Base-by-base conservation (phyloP, 2,797 vertebrate genomes). In the Otus scops region DNA sequence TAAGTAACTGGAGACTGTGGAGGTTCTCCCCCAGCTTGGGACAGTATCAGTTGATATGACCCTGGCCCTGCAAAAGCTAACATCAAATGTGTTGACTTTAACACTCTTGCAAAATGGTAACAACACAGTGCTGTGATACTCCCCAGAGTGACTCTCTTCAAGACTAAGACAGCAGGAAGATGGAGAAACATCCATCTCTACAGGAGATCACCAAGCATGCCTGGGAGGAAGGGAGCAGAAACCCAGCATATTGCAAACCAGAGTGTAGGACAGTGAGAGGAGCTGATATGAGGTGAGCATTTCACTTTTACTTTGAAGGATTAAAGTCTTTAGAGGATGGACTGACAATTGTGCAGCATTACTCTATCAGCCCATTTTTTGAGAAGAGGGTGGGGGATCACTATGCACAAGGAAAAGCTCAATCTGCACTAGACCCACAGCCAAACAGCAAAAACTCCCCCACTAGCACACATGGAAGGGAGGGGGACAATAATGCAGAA, bases 11-110 rank as follows among this genome's bases (percentile, higher is more conserved):
- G 57, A 86, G 32, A 9, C 10, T 20, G 3, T n/a, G 68, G 39
- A 84, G 60, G 53, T 60, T 93, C 83, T 74, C 47, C 73, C 16
- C 36, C 57, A 84, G 65, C 32, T 7, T 15, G 36, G 59, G 73
- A 53, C n/a, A 32, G 34, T 6, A 7, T 28, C 16, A 22, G 8
- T 4, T 28, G 50, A 15, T 18, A 13, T 0, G 1, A 81, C 22
- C n/a, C 60, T 20, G 24, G 54, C n/a, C 48, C 75, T 77, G 54
- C 45, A 43, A 86, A 92, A 93, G n/a, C 54, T 56, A 75, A 91
- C 75, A 67, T 26, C 57, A 75, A 85, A 71, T 11, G 22, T 21
- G 36, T 14, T 68, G 74, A 60, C 51, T 74, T 79, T 26, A 79
- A 26, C 27, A 15, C 21, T 79, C 26, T 17, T 64, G 34, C 67